A percentile compares a stretch with the other conserved stretches of the same genome.
phyloP scores from a whole-genome alignment of 2,113 vertebrate species.

The Salvelinus fontinalis region DNA sequence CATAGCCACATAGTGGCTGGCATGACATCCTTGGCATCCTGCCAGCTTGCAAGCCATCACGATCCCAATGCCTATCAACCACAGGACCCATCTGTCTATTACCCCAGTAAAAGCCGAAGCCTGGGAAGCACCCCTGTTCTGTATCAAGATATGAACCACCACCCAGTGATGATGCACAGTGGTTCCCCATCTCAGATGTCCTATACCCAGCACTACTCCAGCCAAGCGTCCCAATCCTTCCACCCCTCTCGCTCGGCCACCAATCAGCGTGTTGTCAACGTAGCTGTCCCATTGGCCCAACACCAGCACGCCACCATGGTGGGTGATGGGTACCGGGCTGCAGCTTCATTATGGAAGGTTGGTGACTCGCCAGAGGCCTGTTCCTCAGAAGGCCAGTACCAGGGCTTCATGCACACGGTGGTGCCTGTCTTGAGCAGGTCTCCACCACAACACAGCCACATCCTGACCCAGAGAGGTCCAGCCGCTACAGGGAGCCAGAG shows the following conservation, averaged over 20 bases:
- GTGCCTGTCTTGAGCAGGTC: conserved; percentile 69
- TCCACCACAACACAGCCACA: conserved; percentile 62
- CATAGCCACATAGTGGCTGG: conserved; percentile 22
- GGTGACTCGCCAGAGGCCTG: conserved; percentile 41
- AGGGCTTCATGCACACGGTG: conserved; percentile 53
- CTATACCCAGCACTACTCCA: too few species aligned
- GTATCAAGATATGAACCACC: conserved; percentile 70
- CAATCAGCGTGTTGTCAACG: too few species aligned
- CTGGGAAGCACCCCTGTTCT: conserved; percentile 80
- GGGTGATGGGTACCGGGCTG: too few species aligned
- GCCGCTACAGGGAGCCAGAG: conserved; percentile 30
- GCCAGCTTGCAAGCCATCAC: too few species aligned
- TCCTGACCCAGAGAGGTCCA: conserved; percentile 18
- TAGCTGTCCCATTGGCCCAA: too few species aligned
- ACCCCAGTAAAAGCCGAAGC: conserved; percentile 74
- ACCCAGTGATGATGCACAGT: conserved; percentile 23
- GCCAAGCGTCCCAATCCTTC: too few species aligned
- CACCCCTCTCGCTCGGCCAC: too few species aligned
- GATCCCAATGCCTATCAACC: too few species aligned
- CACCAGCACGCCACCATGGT: too few species aligned
- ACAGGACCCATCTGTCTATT: conserved; percentile 71
- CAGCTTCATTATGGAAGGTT: too few species aligned
- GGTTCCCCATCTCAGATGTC: too few species aligned
- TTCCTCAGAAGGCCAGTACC: conserved; percentile 24
- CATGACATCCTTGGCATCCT: neutral